These are phyloP conservation scores for Zelostemma sp. DNA, from an alignment of 1,140 invertebrate species.

Conservation along the genomic window DNA sequence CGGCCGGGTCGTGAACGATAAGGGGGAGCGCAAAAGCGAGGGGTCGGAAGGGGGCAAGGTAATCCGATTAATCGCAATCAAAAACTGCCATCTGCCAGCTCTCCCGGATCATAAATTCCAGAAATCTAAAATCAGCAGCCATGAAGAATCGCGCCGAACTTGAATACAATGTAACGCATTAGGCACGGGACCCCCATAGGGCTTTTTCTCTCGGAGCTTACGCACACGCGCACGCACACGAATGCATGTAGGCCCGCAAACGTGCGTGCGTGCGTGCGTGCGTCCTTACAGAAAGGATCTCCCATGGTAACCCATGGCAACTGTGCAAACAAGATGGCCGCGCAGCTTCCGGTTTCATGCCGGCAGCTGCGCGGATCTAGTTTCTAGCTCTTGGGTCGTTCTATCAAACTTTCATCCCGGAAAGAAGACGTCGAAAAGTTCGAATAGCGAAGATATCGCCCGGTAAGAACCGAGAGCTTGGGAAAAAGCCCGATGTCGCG, in stretches of 20 bases:
- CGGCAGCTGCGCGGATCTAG: constrained; percentile 69
- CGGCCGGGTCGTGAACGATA: constrained; percentile 1
- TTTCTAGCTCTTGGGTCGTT: constrained; percentile 55
- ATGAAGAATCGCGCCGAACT: constrained; percentile 49
- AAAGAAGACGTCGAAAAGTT: constrained; percentile 9
- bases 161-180: constrained; percentile 54
- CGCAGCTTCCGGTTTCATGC: constrained; percentile 66
- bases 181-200: constrained; percentile 53
- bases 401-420: constrained; percentile 28
- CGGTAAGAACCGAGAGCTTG: too few relatives aligned
- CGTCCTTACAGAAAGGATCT: constrained; percentile 60
- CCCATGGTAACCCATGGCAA: constrained; percentile 65
- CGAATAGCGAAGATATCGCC: too few relatives aligned
- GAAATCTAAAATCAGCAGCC: constrained; percentile 64
- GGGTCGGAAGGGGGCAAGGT: constrained; percentile 21
- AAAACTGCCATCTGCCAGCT: constrained; percentile 55
- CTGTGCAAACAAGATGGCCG: constrained; percentile 70
- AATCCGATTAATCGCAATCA: constrained; percentile 63
- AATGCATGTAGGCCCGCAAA: constrained; percentile 17
- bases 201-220: constrained; percentile 21
- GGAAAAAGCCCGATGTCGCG: too few relatives aligned
- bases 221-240: constrained; percentile 9
- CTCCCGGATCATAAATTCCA: constrained; percentile 58
- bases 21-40: constrained; percentile 3
- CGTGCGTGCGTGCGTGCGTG: constrained; percentile 12